These are phyloP conservation scores for Puntigrus tetrazona DNA, from an alignment of 2,113 vertebrate species.

Conservation along the genomic window DNA sequence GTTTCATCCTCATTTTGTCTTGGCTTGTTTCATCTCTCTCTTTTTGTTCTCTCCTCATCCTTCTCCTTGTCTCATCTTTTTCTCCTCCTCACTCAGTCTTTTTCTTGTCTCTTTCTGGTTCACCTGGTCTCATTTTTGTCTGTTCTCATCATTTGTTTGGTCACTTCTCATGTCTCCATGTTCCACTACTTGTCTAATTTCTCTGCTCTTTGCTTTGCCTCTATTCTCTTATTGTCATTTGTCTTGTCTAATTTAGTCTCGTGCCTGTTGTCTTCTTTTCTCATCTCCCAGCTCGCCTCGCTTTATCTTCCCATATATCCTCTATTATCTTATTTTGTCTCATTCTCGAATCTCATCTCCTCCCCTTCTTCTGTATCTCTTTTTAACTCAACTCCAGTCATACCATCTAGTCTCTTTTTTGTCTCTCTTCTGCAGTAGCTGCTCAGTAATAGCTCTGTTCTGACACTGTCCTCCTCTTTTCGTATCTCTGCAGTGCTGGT, in stretches of 20 bases:
- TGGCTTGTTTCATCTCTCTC: neutral
- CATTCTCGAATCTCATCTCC: neutral
- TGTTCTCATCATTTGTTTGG: neutral
- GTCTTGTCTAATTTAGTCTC: neutral
- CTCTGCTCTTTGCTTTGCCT: no score
- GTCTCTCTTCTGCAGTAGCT: neutral
- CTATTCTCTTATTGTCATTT: neutral
- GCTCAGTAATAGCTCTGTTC: neutral
- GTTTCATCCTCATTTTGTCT: neutral
- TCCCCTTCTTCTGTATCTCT: neutral
- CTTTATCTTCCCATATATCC: neutral
- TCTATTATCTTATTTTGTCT: neutral
- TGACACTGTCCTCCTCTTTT: neutral
- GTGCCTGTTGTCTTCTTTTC: neutral
- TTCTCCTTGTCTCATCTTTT: no score
- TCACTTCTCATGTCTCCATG: neutral
- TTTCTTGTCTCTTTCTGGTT: neutral
- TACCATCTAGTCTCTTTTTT: neutral
- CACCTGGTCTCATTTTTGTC: neutral
- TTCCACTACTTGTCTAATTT: neutral
- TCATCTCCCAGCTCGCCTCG: neutral
- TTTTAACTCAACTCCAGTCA: no score
- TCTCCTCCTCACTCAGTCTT: no score
- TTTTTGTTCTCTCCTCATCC: no score
- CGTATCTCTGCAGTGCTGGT: constrained; percentile 38